Conservation (phyloP, 2,888 invertebrate species). For the Spodoptera exigua region DNA sequence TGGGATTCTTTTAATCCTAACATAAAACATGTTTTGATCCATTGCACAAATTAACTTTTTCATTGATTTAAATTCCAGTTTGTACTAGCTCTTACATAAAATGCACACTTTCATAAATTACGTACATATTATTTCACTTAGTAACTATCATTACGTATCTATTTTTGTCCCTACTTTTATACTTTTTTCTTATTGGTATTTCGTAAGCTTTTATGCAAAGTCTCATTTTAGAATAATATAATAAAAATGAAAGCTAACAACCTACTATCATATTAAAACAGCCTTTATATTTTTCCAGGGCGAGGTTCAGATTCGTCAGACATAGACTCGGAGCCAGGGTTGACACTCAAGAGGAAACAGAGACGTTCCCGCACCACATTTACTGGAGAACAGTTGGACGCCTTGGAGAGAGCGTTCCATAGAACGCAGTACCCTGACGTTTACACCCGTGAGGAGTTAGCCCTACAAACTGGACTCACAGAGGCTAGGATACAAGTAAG, state of each 20-base stretch:
- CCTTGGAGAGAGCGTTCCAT: constrained; percentile 96
- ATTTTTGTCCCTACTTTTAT: no score
- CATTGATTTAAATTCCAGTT: not conserved
- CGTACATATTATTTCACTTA: not conserved
- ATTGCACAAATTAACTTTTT: no score
- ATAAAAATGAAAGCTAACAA: no score
- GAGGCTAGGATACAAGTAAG: constrained; percentile 97
- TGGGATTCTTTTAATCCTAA: no score
- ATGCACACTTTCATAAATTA: not conserved
- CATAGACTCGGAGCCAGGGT: constrained; percentile 97
- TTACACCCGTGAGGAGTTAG: constrained; percentile 97
- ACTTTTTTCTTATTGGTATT: no score
- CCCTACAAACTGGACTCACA: constrained; percentile 96
- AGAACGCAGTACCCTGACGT: constrained; percentile 98
- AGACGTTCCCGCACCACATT: constrained; percentile 97
- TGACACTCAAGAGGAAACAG: constrained; percentile 96
- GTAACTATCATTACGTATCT: no score
- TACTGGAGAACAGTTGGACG: constrained; percentile 97
- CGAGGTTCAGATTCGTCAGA: constrained; percentile 90
- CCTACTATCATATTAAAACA: no score
- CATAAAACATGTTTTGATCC: no score
- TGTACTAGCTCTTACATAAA: no score
- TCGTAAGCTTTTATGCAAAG: no score
- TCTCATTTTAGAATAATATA: no score
- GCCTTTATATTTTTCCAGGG: constrained; percentile 66